Base-by-base conservation (phyloP, 1,140 invertebrate genomes). In the Drosophila insularis region DNA sequence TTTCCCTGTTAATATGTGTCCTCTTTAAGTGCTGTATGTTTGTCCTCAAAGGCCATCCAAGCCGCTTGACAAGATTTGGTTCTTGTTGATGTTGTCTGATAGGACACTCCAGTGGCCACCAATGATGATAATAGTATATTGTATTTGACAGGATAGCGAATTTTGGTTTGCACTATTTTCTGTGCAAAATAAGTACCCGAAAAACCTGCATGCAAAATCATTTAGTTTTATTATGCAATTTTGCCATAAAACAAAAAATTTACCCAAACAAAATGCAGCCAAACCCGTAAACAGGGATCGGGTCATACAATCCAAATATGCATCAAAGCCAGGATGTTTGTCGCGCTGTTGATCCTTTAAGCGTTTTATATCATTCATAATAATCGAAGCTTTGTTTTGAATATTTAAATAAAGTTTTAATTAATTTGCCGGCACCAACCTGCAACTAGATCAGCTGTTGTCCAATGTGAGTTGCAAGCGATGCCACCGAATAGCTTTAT, bases 251-350 rank as follows among this genome's bases (percentile, higher is more conserved):
- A 56, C 21, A 59, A 27, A 10, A 14, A 40, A 59, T 75, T 65
- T 79, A 93, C 93, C 90, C 62, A 93, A 80, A 53, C 92, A 92
- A 69, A 93, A 93, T 2, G 91, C 74, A 40, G 93, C 90, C 4
- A 94, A 54, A 5, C 93, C 93, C 2, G 92, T 92, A 37, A 94
- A 91, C 1, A 93, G 75, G 8, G 93, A 86, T 68, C 93, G 89
- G 17, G 92, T 93, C 92, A 94, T 93, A 75, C 93, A 94, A 77
- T 94, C 92, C 19, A 93, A 79, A 65, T 94, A 94, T 1, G 89
- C 91, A 72, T 92, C 92, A 85, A 93, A 93, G 11, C 92, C 93
- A 14, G 93, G 93, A 80, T 93, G 92, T 68, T 89, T 92, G 23
- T 92, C 91, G 23, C 89, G 90, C 65, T 93, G 92, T 60, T 92